Conservation (phyloP, 2,113 vertebrate species). For the Galeopterus variegatus region DNA sequence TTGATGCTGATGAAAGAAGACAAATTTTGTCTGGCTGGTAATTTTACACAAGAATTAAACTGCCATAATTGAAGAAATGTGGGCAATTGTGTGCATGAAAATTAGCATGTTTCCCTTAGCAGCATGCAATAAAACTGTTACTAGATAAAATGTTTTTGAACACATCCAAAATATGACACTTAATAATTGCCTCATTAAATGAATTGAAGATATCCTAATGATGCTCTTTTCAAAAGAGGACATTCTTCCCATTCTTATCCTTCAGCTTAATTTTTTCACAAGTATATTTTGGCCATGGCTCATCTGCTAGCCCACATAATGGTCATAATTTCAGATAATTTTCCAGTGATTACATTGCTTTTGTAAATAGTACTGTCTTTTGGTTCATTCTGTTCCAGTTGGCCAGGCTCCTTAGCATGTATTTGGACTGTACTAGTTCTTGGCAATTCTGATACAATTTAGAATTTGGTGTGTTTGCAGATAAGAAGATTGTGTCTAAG, state of each 20-base stretch:
- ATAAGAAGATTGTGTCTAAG: background rate
- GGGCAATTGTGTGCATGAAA: slow-evolving; percentile 22
- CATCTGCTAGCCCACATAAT: background rate
- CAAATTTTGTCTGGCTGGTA: slow-evolving; percentile 31
- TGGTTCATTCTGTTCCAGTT: slow-evolving; percentile 56
- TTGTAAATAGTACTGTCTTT: slow-evolving; percentile 61
- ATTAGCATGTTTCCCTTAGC: slow-evolving; percentile 29
- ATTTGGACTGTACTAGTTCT: slow-evolving; percentile 50
- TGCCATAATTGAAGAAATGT: slow-evolving; percentile 1
- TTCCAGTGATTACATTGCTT: slow-evolving; percentile 40
- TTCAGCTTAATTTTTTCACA: background rate
- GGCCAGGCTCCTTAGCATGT: background rate
- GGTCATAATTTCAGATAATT: slow-evolving; percentile 57
- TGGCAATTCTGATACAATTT: slow-evolving; percentile 1
- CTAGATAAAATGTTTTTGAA: slow-evolving; percentile 48
- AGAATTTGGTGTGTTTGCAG: background rate
- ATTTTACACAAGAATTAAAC: slow-evolving; percentile 39
- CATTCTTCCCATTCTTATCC: background rate
- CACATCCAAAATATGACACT: background rate
- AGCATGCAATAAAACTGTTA: background rate
- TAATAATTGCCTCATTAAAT: background rate
- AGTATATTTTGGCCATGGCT: slow-evolving; percentile 22
- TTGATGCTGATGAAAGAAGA: slow-evolving; percentile 64
- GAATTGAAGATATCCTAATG: background rate
- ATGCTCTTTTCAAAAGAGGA: background rate